A percentile compares a stretch with the other conserved stretches of the same genome.
These are phyloP conservation scores for Plutomurus gul DNA, from an alignment of 1,140 invertebrate species.

Conservation along the genomic window DNA sequence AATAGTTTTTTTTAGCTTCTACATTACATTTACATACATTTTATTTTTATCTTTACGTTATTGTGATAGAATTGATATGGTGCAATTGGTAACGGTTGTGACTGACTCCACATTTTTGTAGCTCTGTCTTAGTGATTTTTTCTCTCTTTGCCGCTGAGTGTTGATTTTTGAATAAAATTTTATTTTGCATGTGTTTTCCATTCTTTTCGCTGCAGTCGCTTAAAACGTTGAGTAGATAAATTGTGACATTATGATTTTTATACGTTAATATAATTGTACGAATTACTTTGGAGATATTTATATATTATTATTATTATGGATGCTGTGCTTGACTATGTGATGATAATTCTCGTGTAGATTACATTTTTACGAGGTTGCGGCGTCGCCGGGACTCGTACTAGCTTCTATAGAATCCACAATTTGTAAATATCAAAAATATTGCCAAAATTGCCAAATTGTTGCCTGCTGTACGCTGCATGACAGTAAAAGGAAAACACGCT, in stretches of 20 bases:
- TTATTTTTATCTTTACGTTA: too few relatives aligned
- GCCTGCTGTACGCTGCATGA: slow-evolving; percentile 21
- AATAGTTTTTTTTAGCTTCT: too few relatives aligned
- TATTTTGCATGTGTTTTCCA: slow-evolving; percentile 6
- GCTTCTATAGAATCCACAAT: slow-evolving; percentile 18
- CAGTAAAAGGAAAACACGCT: neutral
- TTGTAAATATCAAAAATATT: slow-evolving; percentile 27
- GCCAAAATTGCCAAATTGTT: slow-evolving; percentile 10
- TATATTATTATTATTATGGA: too few relatives aligned
- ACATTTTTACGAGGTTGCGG: slow-evolving; percentile 28
- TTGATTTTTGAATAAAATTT: neutral
- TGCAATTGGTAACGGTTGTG: too few relatives aligned
- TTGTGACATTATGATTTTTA: neutral
- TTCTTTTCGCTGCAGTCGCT: slow-evolving; percentile 30
- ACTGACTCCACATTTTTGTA: neutral
- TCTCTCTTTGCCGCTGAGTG: neutral
- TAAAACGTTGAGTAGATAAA: too few relatives aligned
- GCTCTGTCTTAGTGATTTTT: neutral
- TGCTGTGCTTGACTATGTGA: slow-evolving; percentile 17
- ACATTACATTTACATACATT: too few relatives aligned
- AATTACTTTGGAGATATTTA: too few relatives aligned
- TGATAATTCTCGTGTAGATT: slow-evolving; percentile 21
- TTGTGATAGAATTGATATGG: too few relatives aligned
- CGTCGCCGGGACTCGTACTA: slow-evolving; percentile 23
- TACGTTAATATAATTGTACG: neutral